Conservation (phyloP, 2,888 invertebrate species). For the Hybos culiciformis region DNA sequence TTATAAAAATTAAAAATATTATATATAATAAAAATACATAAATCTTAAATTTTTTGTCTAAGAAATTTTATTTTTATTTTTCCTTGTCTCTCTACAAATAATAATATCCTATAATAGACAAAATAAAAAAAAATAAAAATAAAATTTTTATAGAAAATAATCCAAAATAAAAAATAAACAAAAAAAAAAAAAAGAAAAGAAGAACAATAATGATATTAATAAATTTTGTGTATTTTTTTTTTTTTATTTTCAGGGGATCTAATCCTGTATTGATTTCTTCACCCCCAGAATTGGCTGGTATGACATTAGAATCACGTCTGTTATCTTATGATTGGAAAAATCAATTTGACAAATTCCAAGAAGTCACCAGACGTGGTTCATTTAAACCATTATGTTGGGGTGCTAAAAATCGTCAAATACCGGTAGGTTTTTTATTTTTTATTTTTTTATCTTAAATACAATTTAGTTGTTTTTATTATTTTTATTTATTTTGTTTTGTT, state of each 20-base stretch:
- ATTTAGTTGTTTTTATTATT: too few relatives aligned
- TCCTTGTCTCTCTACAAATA: too few relatives aligned
- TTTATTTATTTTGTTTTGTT: not conserved
- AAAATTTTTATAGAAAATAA: too few relatives aligned
- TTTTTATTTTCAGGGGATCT: slow-evolving; percentile 40
- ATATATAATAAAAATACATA: too few relatives aligned
- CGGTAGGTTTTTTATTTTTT: slow-evolving; percentile 33
- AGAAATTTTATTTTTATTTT: too few relatives aligned
- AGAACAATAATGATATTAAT: too few relatives aligned
- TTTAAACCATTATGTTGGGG: slow-evolving; percentile 48
- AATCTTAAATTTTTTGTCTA: too few relatives aligned
- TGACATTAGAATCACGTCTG: slow-evolving; percentile 48
- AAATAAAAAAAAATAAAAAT: too few relatives aligned
- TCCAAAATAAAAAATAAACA: too few relatives aligned
- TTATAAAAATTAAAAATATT: too few relatives aligned
- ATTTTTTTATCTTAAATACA: not conserved
- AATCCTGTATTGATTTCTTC: slow-evolving; percentile 47
- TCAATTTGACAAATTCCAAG: slow-evolving; percentile 47
- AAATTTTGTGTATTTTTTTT: slow-evolving; percentile 11
- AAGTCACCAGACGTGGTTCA: slow-evolving; percentile 44
- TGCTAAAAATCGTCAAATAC: slow-evolving; percentile 40
- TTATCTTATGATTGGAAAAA: slow-evolving; percentile 50
- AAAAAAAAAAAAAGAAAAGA: too few relatives aligned
- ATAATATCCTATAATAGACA: too few relatives aligned
- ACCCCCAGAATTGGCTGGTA: slow-evolving; percentile 45